Conservation (phyloP, 2,888 invertebrate genomes). For the Sarcophaga variegata region DNA sequence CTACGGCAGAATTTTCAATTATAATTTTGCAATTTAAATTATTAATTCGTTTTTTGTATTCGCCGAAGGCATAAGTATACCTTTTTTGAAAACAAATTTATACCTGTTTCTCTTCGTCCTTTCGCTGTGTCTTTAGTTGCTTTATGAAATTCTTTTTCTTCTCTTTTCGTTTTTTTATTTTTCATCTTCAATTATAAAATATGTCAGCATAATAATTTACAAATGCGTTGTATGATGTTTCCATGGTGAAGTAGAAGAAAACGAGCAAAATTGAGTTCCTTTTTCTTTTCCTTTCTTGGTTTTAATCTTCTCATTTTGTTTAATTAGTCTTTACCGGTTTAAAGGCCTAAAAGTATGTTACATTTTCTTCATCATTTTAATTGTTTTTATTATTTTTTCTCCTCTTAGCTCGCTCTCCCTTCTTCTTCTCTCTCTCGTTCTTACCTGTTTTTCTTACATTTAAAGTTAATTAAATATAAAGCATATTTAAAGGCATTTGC, state of each 20-base stretch:
- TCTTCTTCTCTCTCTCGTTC: neutral
- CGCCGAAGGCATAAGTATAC: slow-evolving; percentile 26
- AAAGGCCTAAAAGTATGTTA: slow-evolving; percentile 24
- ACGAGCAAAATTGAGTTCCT: neutral
- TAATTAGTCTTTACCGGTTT: slow-evolving; percentile 25
- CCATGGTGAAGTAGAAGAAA: neutral
- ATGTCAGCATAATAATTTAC: slow-evolving; percentile 34
- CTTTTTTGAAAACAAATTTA: no score
- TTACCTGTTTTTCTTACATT: neutral
- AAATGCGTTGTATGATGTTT: slow-evolving; percentile 3
- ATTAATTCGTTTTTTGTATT: slow-evolving; percentile 26
- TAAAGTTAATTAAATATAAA: slow-evolving; percentile 28
- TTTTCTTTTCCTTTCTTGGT: neutral
- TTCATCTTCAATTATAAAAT: slow-evolving; percentile 31
- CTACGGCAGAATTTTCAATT: neutral
- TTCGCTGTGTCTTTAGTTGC: neutral
- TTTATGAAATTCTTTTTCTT: neutral
- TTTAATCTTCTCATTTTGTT: neutral
- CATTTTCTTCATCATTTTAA: slow-evolving; percentile 1
- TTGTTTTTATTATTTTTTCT: slow-evolving; percentile 1
- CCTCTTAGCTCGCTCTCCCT: neutral
- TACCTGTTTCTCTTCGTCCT: neutral
- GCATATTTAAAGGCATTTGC: neutral
- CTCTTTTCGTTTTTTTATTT: neutral
- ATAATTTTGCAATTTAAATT: slow-evolving; percentile 15